Percentiles rank a stretch among this genome's conserved stretches.
phyloP scores from a whole-genome alignment of 2,797 vertebrate species.

The Onychomys leucogaster region DNA sequence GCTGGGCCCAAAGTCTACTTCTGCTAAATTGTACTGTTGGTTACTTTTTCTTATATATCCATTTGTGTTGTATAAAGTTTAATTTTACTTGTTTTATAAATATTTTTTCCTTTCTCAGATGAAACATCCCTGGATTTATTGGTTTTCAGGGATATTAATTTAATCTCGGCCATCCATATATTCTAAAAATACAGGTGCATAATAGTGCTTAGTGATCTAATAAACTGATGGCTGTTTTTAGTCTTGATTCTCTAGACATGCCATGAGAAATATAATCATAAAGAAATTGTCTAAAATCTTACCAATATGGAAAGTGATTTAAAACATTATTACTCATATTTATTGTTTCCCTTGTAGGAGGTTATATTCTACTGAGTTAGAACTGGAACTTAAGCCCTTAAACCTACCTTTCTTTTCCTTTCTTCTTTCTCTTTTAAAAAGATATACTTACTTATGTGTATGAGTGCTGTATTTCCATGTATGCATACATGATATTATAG shows the following conservation, averaged over 20 bases:
- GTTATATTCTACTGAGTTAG: conserved; percentile 29
- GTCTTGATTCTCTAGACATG: conserved; percentile 61
- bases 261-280: conserved; percentile 28
- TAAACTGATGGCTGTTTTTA: conserved; percentile 44
- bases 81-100: conserved; percentile 45
- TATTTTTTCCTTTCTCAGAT: conserved; percentile 49
- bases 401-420: neutral
- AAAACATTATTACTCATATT: conserved; percentile 57
- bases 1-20: neutral
- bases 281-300: neutral
- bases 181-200: conserved; percentile 22
- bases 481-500: neutral
- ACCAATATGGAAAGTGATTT: conserved; percentile 52
- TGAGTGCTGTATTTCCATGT: neutral
- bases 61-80: neutral
- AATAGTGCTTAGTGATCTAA: conserved; percentile 52
- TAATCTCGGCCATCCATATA: conserved; percentile 8
- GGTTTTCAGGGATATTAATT: conserved; percentile 43
- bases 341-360: conserved; percentile 8
- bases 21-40: neutral
- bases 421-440: neutral
- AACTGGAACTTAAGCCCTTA: conserved; percentile 35
- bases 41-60: neutral
- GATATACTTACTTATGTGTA: neutral
- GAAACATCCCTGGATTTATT: neutral